Conservation (phyloP, 2,888 invertebrate species). For the Latheticus oryzae region DNA sequence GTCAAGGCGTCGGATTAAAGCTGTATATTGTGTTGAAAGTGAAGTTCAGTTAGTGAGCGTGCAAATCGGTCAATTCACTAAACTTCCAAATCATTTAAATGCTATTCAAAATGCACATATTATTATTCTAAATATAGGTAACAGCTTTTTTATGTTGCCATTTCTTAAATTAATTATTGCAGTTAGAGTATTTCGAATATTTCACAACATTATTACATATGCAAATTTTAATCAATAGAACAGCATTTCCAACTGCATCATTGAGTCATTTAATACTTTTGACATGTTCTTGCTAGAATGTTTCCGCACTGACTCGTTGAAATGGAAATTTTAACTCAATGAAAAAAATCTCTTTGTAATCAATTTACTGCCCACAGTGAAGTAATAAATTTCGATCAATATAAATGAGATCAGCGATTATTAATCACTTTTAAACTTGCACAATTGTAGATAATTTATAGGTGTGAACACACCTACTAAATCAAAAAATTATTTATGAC, state of each 20-base stretch:
- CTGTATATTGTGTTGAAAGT: constrained; percentile 33
- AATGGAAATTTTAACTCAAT: too few relatives aligned
- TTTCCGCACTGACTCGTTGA: too few relatives aligned
- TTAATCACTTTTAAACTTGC: background rate
- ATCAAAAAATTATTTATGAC: background rate
- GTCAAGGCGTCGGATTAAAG: constrained; percentile 44
- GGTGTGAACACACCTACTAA: background rate
- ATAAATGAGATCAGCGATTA: constrained; percentile 1
- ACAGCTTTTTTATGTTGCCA: constrained; percentile 2
- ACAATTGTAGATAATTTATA: background rate
- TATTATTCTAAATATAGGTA: constrained; percentile 9
- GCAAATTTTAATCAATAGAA: constrained; percentile 28
- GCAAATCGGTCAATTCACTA: too few relatives aligned
- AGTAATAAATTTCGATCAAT: too few relatives aligned
- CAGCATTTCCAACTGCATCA: constrained; percentile 23
- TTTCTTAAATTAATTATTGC: constrained; percentile 11
- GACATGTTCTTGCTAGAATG: background rate
- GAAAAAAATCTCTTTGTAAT: too few relatives aligned
- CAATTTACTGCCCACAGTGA: too few relatives aligned
- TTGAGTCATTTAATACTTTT: constrained; percentile 9
- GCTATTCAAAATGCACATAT: constrained; percentile 15
- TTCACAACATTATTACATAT: constrained; percentile 13
- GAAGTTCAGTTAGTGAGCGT: constrained; percentile 12
- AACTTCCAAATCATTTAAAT: too few relatives aligned
- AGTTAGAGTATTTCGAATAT: constrained; percentile 3